Base-by-base conservation (phyloP, 2,888 invertebrate species). In the Anticlea derivata region DNA sequence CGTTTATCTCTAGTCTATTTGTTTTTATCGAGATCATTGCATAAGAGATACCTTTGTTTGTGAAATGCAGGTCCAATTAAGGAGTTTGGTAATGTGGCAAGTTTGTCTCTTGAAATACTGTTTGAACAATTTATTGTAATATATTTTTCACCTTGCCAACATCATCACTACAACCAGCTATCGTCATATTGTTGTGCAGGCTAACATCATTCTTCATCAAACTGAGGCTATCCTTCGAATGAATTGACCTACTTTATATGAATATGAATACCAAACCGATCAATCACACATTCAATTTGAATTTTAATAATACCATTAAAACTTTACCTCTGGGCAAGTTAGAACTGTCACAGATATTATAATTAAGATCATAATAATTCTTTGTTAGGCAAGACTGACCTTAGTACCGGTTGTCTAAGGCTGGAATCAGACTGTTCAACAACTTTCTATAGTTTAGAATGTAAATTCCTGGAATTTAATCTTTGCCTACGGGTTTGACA, bases 1-100 rank as follows among this genome's bases (percentile, higher is more conserved):
- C 73, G 68, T 77, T 78, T 78, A 76, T 78, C 68, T 72, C 61
- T 71, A 71, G 73, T 77, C 78, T 83, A 79, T 83, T 83, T 83
- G 81, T 78, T 81, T 74, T 55, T 78, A 83, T 83, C 83, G 69
- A 74, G 81, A 84, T 84, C 66, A 68, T 83, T 83, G 74, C 72
- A 70, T 73, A 77, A 70, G 55, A 66, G 68, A 73, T 74, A 71
- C 69, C 68, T 68, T 73, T 74, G 64, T 66, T 68, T 69, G 65
- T 71, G 69, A 41, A 50, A 72, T 70, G 68, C 70, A 69, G 74
- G 66, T 66, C 54, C 53, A 62, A 61, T 62, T 62, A 61, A 48
- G 50, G 55, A 51, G 55, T 57, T 55, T 47, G 47, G 43, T 46
- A 53, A 55, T 52, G 37, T 34, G 23, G 37, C 34, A 50, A 54